Conservation (phyloP, 2,888 invertebrate species). For the Nasonovia ribisnigri region DNA sequence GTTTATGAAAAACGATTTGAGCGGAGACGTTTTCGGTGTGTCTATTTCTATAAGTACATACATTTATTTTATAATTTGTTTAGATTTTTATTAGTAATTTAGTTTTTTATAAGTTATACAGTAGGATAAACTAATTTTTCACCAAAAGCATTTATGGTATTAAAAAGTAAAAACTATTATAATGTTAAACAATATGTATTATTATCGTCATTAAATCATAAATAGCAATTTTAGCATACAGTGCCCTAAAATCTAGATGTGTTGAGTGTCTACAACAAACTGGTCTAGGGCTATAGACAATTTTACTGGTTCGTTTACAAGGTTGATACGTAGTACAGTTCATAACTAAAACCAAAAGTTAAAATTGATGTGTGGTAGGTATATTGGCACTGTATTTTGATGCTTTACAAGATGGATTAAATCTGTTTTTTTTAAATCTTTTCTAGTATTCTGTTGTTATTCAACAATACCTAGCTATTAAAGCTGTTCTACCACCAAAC, state of each 20-base stretch:
- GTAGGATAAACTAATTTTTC: neutral
- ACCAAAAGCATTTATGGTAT: neutral
- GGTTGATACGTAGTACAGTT: neutral
- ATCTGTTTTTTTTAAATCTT: neutral
- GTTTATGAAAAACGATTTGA: too few species aligned
- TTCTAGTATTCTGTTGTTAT: neutral
- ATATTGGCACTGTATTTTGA: neutral
- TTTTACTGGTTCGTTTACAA: neutral
- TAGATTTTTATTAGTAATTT: neutral
- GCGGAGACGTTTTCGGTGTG: too few species aligned
- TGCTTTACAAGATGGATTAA: neutral
- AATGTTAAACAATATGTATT: neutral
- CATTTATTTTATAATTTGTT: too few species aligned
- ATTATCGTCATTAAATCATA: neutral
- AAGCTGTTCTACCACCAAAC: neutral
- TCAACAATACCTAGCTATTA: neutral
- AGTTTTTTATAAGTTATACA: neutral
- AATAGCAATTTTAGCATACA: neutral
- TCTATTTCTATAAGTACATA: too few species aligned
- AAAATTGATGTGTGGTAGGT: neutral
- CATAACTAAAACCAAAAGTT: neutral
- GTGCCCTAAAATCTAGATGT: neutral
- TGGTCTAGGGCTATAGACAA: neutral
- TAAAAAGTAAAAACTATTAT: neutral
- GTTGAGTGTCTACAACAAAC: neutral